Conservation (phyloP, 2,113 vertebrate species). For the Chamaetylas fuelleborni region DNA sequence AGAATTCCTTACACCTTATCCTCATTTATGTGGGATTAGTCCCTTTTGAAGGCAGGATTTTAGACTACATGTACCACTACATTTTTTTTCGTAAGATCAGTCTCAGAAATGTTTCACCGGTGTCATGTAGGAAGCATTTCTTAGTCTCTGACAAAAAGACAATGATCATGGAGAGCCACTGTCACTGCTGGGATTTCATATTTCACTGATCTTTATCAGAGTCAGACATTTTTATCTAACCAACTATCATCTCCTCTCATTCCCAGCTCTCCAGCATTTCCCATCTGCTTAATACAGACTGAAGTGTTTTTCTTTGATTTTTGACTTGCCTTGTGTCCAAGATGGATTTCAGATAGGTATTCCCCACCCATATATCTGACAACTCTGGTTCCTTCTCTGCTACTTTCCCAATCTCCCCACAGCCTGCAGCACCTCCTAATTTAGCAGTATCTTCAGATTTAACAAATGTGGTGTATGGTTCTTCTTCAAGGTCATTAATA, state of each 20-base stretch:
- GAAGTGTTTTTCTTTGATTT: not conserved
- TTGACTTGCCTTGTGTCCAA: not conserved
- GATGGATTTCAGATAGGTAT: not conserved
- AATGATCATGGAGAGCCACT: not conserved
- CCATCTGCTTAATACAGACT: not conserved
- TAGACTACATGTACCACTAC: not conserved
- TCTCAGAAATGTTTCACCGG: not conserved
- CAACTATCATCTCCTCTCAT: not conserved
- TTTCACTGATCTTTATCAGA: not conserved
- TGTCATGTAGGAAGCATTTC: not conserved
- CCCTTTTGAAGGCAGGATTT: not conserved
- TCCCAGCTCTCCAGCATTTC: not conserved
- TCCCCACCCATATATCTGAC: not conserved
- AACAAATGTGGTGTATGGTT: not conserved
- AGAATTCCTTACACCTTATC: not conserved
- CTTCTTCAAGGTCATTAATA: not conserved
- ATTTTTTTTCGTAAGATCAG: not conserved
- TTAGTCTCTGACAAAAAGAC: not conserved
- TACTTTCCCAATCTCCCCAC: not conserved
- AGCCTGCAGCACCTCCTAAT: not conserved
- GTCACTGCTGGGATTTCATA: not conserved
- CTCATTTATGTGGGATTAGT: not conserved
- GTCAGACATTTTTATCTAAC: not conserved
- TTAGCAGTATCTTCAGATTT: not conserved
- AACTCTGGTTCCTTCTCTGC: not conserved